Percentiles rank a stretch among this genome's conserved stretches.
These are phyloP conservation scores for Erinaceus europaeus DNA, from an alignment of 2,113 vertebrate species.

Conservation along the genomic window DNA sequence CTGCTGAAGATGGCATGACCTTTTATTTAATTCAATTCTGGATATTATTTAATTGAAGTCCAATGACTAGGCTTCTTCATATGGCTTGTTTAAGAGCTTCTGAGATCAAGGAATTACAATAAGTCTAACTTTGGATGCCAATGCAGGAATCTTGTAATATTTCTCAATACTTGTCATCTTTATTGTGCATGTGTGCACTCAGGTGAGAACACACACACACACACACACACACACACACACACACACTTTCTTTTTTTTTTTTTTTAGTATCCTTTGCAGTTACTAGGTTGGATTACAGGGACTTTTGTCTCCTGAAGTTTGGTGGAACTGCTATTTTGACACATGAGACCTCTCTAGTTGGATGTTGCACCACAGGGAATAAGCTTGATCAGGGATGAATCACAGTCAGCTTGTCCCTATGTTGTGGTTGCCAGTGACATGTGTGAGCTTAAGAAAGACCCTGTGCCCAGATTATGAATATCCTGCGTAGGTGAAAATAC, in stretches of 20 bases:
- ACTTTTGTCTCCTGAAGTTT: background rate
- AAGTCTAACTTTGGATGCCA: background rate
- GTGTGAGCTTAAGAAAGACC: background rate
- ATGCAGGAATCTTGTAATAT: background rate
- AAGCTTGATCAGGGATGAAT: background rate
- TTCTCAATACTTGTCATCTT: background rate
- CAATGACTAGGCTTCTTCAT: slow-evolving; percentile 15
- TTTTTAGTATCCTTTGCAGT: background rate
- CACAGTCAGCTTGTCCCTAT: background rate
- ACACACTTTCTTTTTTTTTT: background rate
- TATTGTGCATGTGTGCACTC: too few species aligned
- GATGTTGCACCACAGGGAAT: background rate
- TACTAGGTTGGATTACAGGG: background rate
- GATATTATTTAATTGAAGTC: slow-evolving; percentile 12
- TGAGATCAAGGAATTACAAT: slow-evolving; percentile 30
- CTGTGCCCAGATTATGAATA: background rate
- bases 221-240: too few species aligned
- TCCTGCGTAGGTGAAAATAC: slow-evolving; percentile 46
- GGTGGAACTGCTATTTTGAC: too few species aligned
- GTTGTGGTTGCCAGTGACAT: background rate
- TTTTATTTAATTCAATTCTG: slow-evolving; percentile 13
- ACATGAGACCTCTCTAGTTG: too few species aligned
- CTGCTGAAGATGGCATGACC: background rate
- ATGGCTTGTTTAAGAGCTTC: background rate
- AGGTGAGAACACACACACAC: too few species aligned